Evolutionary conservation across 1,140 invertebrate species (phyloP), one percentile per base, ranked within the genome.

Genomic region (Drosophila bocki): DNA sequence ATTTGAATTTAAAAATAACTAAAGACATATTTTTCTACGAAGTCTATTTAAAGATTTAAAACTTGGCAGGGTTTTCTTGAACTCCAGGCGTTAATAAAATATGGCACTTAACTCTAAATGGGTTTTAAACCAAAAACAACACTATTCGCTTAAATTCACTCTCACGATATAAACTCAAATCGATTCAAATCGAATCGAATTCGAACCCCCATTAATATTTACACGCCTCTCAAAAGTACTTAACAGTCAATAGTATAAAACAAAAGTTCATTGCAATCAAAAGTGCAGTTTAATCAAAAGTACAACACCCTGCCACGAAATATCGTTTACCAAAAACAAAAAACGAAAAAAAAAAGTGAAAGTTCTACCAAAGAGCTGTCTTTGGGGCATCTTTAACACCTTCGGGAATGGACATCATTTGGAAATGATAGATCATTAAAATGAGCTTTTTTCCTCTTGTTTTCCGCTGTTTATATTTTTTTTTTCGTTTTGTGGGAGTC

Each of bases 341-440:
- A n/a, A n/a, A 29, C 26, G 26, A 29, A 15, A 42, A 13, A 13
- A 22, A 37, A 26, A 71, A 79, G 76, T 64, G 75, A 79, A 79
- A 79, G 76, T 77, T 78, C 41, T 75, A 17, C 12, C 37, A 7
- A 50, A 32, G 47, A 45, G 45, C 74, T 69, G 67, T 56, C 70
- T 72, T 51, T 72, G 70, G 56, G 69, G 75, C 75, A 78, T 78
- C 75, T 78, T 78, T 78, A 69, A 78, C 75, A 78, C 75, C 63
- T 78, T 19, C 70, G 39, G 39, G 33, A 78, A 78, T 71, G 75
- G 75, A 79, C 76, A 74, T 74, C 67, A 74, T 74, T 74, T 74
- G 54, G 70, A 41, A 78, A 79, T 79, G 76, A 78, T 79, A 72
- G 76, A 78, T 79, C 76, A 79, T 79, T 79, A 78, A 79, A 78